phyloP scores from a whole-genome alignment of 1,140 invertebrate genomes.

The Aphidius ervi region DNA sequence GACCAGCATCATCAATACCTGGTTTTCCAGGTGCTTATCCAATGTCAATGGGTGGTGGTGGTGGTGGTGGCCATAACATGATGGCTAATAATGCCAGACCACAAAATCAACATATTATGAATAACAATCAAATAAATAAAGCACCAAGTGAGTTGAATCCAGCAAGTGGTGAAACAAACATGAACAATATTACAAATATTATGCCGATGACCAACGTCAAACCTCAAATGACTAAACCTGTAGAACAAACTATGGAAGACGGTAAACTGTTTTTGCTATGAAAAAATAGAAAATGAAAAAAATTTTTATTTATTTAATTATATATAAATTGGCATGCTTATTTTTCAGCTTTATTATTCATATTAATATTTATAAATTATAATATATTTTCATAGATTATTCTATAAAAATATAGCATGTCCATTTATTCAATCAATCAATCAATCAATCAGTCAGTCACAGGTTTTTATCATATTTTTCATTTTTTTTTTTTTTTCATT shows the following conservation, averaged over 20 bases:
- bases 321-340: neutral
- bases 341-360: conserved; percentile 3
- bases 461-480: no score
- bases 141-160: conserved; percentile 74
- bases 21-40: no score
- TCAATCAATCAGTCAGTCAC: no score
- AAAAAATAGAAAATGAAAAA: conserved; percentile 22
- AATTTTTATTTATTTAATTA: neutral
- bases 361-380: neutral
- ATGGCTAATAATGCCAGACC: conserved; percentile 59
- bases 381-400: no score
- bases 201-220: conserved; percentile 48
- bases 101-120: conserved; percentile 55
- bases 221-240: conserved; percentile 51
- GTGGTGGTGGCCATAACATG: conserved; percentile 47
- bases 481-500: no score
- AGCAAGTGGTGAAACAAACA: conserved; percentile 54
- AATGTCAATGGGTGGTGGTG: conserved; percentile 50
- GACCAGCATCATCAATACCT: no score
- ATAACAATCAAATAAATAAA: conserved; percentile 54
- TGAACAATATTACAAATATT: conserved; percentile 46
- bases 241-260: conserved; percentile 65
- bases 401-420: no score
- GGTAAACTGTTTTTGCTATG: conserved; percentile 55
- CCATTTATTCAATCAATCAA: no score